Base-by-base conservation (phyloP, 1,140 invertebrate species). In the Teleopsis dalmanni region DNA sequence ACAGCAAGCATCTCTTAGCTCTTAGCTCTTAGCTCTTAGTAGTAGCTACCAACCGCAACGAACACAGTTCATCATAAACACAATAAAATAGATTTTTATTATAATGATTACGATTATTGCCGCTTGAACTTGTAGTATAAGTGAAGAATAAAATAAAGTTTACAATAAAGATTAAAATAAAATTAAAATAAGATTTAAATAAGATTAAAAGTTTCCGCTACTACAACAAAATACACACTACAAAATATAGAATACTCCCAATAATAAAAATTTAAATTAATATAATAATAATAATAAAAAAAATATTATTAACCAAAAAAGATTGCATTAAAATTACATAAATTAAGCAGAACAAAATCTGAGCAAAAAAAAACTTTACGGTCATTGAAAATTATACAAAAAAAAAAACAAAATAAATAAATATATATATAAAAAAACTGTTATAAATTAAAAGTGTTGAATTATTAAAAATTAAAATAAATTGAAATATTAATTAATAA, bases 361-460 rank as follows among this genome's bases (percentile, higher is more conserved):
- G 29, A 36, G 36, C 21, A 35, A 23, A 26, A 47, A 47, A 16
- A 3, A 36, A 27, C 22, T 37, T 40, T 38, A 37, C 23, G 36
- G 31, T 29, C 37, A 43, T 29, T 13, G 35, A 19, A 50, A 37
- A 37, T n/a, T n/a, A n/a, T n/a, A n/a, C n/a, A n/a, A n/a, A 49
- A 36, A 43, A 49, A 16, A 13, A 36, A 35, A 43, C 16, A 16
- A 41, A 35, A 42, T 25, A 10, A 25, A 23, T 40, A 33, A 16
- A 41, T 34, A 31, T 41, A 19, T 38, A 31, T 40, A 34, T 35
- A 35, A 21, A 34, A 41, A 26, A n/a, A n/a, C n/a, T n/a, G n/a
- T n/a, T n/a, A n/a, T n/a, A n/a, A n/a, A n/a, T n/a, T n/a, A n/a
- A n/a, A n/a, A n/a, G n/a, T n/a, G n/a, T n/a, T n/a, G n/a, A n/a